phyloP scores from a whole-genome alignment of 2,888 invertebrate species.

The Drepanosiphum platanoidis region DNA sequence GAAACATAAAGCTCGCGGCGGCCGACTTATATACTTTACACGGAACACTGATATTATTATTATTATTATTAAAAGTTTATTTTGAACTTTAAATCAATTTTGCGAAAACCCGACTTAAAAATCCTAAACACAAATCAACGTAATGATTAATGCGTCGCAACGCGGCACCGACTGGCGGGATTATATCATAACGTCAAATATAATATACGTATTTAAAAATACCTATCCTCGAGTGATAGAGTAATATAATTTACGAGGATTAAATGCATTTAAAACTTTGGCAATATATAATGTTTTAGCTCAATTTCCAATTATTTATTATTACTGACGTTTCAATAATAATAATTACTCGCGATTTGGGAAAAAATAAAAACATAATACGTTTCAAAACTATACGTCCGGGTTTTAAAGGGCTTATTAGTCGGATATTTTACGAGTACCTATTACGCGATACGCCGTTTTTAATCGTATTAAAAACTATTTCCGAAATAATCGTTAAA shows the following conservation, averaged over 20 bases:
- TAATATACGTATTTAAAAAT: background rate
- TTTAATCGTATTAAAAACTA: background rate
- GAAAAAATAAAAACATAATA: background rate
- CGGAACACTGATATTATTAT: background rate
- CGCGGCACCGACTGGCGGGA: constrained; percentile 10
- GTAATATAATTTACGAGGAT: constrained; percentile 41
- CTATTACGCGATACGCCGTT: background rate
- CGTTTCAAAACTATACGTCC: background rate
- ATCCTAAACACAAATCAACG: constrained; percentile 19
- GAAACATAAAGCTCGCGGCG: background rate
- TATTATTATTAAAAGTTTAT: constrained; percentile 25
- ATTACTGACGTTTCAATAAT: background rate
- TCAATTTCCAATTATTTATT: constrained; percentile 37
- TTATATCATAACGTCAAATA: constrained; percentile 31
- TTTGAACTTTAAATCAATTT: constrained; percentile 32
- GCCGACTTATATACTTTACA: background rate
- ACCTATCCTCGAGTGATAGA: background rate
- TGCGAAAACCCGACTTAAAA: constrained; percentile 6
- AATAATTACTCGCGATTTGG: background rate
- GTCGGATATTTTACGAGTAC: background rate
- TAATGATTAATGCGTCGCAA: constrained; percentile 45
- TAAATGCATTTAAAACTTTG: constrained; percentile 13
- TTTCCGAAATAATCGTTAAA: background rate
- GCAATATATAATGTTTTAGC: constrained; percentile 14
- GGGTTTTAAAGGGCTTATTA: background rate